phyloP scores from a whole-genome alignment of 2,888 invertebrate species.

The Thecocarcelia acutangulata region DNA sequence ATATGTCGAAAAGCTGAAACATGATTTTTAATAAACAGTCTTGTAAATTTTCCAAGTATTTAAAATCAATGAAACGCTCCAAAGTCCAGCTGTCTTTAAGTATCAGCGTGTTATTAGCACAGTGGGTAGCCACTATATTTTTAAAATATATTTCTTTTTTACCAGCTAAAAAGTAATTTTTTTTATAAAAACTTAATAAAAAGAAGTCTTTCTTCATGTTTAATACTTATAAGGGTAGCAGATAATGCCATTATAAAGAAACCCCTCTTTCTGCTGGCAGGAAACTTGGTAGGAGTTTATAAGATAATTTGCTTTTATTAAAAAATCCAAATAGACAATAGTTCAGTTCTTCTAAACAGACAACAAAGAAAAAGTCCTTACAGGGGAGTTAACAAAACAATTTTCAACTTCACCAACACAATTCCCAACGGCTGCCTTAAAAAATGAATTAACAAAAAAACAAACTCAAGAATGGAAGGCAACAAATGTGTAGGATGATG shows the following conservation, averaged over 20 bases:
- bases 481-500: constrained; percentile 65
- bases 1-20: background rate
- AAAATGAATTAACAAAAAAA: constrained; percentile 6
- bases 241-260: constrained; percentile 12
- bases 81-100: constrained; percentile 50
- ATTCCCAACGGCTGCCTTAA: constrained; percentile 28
- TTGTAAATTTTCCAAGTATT: background rate
- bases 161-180: constrained; percentile 13
- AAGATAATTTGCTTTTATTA: constrained; percentile 59
- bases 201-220: constrained; percentile 23
- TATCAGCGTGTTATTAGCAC: constrained; percentile 46
- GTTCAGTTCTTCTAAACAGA: constrained; percentile 5
- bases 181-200: constrained; percentile 2
- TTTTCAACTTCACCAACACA: constrained; percentile 51
- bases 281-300: constrained; percentile 66
- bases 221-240: constrained; percentile 44
- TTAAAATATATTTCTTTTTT: constrained; percentile 26
- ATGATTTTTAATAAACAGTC: background rate
- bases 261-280: constrained; percentile 1
- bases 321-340: constrained; percentile 28
- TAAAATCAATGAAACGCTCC: constrained; percentile 15
- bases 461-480: background rate
- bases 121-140: constrained; percentile 54
- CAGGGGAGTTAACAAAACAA: constrained; percentile 59
- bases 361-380: constrained; percentile 25